Evolutionary conservation across 1,140 invertebrate species (phyloP), one percentile per base, ranked within the genome.

Genomic region (Drosophila dunni): DNA sequence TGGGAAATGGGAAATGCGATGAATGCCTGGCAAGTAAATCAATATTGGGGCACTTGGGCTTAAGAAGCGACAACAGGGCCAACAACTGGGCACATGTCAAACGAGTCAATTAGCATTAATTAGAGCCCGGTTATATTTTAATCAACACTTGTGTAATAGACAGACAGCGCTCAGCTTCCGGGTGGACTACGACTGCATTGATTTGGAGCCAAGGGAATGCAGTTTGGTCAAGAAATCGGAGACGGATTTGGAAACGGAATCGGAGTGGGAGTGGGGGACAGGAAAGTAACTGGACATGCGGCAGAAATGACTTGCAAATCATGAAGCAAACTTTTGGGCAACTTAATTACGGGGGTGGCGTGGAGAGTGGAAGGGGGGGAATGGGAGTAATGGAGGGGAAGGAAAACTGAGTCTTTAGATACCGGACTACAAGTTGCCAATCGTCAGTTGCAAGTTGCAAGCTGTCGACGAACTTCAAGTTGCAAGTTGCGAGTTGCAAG

Each of bases 71-170:
- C 34, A 11, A 13, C 13, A 7, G 46, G 10, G n/a, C 9, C 54
- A 13, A 20, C 46, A 17, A 42, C 33, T 45, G 62, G 50, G 20
- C 70, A 68, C 62, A 73, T 83, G 83, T 79, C 83, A 63, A 75
- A 75, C 46, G 63, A 75, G 72, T 83, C 84, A 89, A 89, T 88
- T 88, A 83, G 65, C 76, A 80, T 89, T 88, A 83, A 83, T 86
- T 83, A 86, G 75, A 65, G 74, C 51, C 48, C 75, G 62, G 81
- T 82, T 85, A 79, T 75, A 83, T 72, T 89, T 88, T 88, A 88
- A 83, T 89, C 80, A 80, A 65, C 84, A 78, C 70, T 83, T 56
- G 67, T 15, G 34, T 29, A 42, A 13, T 8, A 29, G 11, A 33
- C 17, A 29, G 6, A 9, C 33, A 13, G 3, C 24, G 3, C 24